Evolutionary conservation across 23 tunicate genomes (phyloP), one percentile per base, ranked within the genome.

Genomic region (Ascidia mentula): DNA sequence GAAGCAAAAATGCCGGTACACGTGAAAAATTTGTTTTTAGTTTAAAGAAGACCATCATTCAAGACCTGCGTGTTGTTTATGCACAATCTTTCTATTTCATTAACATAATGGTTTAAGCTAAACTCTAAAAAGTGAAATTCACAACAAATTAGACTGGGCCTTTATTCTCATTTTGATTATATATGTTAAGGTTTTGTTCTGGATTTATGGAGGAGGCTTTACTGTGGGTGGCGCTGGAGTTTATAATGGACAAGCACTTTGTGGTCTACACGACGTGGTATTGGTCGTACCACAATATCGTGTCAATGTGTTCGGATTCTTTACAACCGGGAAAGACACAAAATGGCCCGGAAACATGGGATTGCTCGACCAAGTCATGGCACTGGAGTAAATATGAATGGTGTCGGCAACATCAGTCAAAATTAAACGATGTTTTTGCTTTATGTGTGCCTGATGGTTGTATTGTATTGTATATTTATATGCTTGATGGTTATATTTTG

Each of bases 141-240:
- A n/a, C n/a, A n/a, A n/a, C n/a, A n/a, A n/a, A n/a, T n/a, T n/a
- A n/a, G n/a, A n/a, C n/a, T n/a, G n/a, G n/a, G n/a, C n/a, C n/a
- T n/a, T n/a, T n/a, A n/a, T n/a, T n/a, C n/a, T n/a, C n/a, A n/a
- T n/a, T n/a, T n/a, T n/a, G n/a, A n/a, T n/a, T n/a, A n/a, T 33
- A 33, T 18, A 33, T 53, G 12, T 53, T 53, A 3, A 90, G 96
- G 96, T 90, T 20, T 26, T 90, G 75, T 69, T 90, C 75, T 85
- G 82, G 82, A 45, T 90, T 33, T 90, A 90, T 60, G 96, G 96
- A 1, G 96, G 96, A 13, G 96, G 89, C 45, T 90, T 90, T 85
- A n/a, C 6, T 0, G 2, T 46, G 6, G 96, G 96, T 36, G 18
- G 59, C 13, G 86, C 76, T 37, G 22, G 32, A 0, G 3, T 8